These are phyloP conservation scores for Sarcoramphus papa DNA, from an alignment of 2,797 vertebrate species.

Conservation along the genomic window DNA sequence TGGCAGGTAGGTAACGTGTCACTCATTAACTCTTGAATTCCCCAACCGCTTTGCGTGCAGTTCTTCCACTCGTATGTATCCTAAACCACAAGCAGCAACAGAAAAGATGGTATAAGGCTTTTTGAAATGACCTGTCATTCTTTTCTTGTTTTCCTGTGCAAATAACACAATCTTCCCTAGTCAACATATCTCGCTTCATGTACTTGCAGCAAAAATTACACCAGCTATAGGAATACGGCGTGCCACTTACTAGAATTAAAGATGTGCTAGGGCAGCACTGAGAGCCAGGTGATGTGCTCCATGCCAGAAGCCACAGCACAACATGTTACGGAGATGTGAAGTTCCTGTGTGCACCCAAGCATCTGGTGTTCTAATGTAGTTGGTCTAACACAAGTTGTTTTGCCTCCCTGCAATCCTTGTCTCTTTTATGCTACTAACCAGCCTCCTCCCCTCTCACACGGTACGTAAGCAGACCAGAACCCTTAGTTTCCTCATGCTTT, in stretches of 20 bases:
- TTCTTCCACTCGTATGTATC: neutral
- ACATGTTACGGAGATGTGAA: accelerated
- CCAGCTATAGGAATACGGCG: neutral
- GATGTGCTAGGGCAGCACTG: neutral
- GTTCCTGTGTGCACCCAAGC: neutral
- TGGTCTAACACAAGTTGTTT: neutral
- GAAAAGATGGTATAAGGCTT: neutral
- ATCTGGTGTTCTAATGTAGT: neutral
- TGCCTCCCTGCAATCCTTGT: neutral
- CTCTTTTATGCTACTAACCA: neutral
- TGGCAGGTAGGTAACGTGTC: accelerated
- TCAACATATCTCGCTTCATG: neutral
- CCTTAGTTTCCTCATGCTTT: neutral
- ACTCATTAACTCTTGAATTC: neutral
- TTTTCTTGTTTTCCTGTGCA: neutral
- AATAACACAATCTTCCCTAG: neutral
- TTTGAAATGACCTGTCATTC: neutral
- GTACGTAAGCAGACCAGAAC: neutral
- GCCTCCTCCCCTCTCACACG: neutral
- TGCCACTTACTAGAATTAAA: neutral
- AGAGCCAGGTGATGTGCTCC: neutral
- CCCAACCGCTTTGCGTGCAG: accelerated
- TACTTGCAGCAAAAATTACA: neutral
- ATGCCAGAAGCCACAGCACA: neutral
- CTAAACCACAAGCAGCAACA: neutral